phyloP scores from a whole-genome alignment of 2,113 vertebrate species.

The Lepisosteus osseus region DNA sequence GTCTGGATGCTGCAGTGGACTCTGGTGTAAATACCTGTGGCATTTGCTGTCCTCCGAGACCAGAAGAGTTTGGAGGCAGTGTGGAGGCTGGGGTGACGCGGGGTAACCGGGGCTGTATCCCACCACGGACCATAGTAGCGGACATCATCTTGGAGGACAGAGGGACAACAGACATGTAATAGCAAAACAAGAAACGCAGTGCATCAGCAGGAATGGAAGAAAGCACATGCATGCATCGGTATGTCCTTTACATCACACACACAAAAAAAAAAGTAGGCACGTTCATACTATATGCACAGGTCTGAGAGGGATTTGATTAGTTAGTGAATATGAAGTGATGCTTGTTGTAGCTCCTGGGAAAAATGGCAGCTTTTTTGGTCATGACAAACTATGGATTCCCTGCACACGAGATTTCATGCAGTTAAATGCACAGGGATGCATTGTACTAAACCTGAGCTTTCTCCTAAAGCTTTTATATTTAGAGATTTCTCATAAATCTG shows the following conservation, averaged over 20 bases:
- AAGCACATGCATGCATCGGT: slow-evolving; percentile 40
- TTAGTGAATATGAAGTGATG: not conserved
- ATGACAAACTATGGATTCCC: not conserved
- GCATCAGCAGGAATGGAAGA: slow-evolving; percentile 34
- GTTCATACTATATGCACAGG: not conserved
- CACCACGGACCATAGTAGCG: slow-evolving; percentile 75
- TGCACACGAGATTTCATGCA: not conserved
- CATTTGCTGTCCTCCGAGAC: slow-evolving; percentile 77
- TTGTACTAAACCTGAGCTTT: not conserved
- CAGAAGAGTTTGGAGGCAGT: slow-evolving; percentile 66
- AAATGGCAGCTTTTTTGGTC: not conserved
- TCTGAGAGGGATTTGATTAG: not conserved
- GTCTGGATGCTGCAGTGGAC: slow-evolving; percentile 20
- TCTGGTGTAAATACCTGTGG: slow-evolving; percentile 80
- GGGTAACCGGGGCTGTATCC: slow-evolving; percentile 81
- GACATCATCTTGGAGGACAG: slow-evolving; percentile 82
- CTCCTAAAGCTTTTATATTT: too few relatives aligned
- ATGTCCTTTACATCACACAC: slow-evolving; percentile 8
- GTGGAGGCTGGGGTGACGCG: slow-evolving; percentile 70
- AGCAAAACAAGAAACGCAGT: slow-evolving; percentile 74
- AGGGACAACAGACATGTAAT: slow-evolving; percentile 83
- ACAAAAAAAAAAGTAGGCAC: not conserved
- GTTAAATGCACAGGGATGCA: not conserved
- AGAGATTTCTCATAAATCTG: too few relatives aligned
- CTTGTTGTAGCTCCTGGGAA: not conserved